Evolutionary conservation across 2,888 invertebrate species (phyloP), one percentile per base, ranked within the genome.

Genomic region (Tenthredo notha): DNA sequence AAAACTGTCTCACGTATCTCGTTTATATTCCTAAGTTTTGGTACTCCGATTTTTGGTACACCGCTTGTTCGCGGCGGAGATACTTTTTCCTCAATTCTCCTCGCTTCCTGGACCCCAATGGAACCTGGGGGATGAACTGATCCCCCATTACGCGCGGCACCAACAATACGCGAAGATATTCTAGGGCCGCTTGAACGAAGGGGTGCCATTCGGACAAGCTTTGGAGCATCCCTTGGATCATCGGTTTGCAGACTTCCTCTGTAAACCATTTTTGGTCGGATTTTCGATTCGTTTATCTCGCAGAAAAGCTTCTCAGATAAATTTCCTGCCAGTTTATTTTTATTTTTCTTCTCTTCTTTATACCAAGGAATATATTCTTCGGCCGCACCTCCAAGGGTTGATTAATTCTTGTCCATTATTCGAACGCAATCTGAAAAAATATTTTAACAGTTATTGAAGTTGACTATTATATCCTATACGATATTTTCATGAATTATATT

Each of bases 171-270:
- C 88, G 54, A 86, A 86, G 6, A 85, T 54, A 47, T 87, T 87
- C 37, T 85, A 25, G 84, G 37, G 47, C 90, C 86, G 84, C 92
- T 92, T 70, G 89, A 87, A 40, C 92, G 88, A 5, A 92, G 65
- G 0, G 92, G 92, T 12, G 92, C 89, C 89, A 92, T 91, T 65
- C 92, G 88, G n/a, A 92, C 91, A 84, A 92, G 85, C 65, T 87
- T 90, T 9, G 92, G 92, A 3, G 90, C 91, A 86, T 92, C 91
- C 78, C 90, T 88, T 1, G 92, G 90, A 85, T 92, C 92, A 85
- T 92, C 92, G n/a, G 91, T 92, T 85, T 92, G 92, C 84, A 91
- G 87, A 85, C 90, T 91, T 61, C 91, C 91, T 84, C 92, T 89
- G 87, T 92, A 91, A 18, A 92, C 92, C 92, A 92, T 92, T 77